Evolutionary conservation across 1,140 invertebrate species (phyloP).

Genomic region (Brachionus rubens): DNA sequence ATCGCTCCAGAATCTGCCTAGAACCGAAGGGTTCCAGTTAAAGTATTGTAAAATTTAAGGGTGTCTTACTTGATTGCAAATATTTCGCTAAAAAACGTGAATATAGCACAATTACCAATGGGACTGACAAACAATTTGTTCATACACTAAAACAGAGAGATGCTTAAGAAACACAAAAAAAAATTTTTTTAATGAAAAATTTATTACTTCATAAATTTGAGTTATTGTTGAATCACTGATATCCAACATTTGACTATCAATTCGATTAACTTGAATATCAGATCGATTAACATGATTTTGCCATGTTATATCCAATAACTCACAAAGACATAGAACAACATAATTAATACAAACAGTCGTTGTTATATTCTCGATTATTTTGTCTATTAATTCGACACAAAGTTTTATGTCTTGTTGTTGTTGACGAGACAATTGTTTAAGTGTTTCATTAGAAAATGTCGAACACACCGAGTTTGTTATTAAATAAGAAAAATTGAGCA

Average conservation of each 20-base stretch:
- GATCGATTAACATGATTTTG: neutral
- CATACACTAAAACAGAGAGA: constrained; percentile 14
- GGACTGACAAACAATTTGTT: constrained; percentile 28
- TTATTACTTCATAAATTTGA: constrained; percentile 23
- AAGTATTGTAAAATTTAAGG: neutral
- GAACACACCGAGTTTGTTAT: neutral
- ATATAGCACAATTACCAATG: constrained; percentile 25
- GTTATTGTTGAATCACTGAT: neutral
- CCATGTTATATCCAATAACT: constrained; percentile 24
- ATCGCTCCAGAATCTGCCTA: too few relatives aligned
- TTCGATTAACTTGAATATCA: neutral
- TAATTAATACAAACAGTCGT: constrained; percentile 33
- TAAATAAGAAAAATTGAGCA: constrained; percentile 25
- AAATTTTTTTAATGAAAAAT: neutral
- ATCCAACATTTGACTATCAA: neutral
- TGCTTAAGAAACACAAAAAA: neutral
- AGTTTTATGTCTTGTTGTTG: constrained; percentile 14
- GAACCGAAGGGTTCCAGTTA: too few relatives aligned
- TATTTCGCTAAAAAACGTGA: constrained; percentile 42
- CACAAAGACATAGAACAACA: constrained; percentile 38
- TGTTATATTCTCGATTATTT: constrained; percentile 21
- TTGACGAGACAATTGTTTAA: neutral
- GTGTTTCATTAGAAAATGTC: neutral
- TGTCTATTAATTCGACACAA: constrained; percentile 13
- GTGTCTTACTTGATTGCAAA: constrained; percentile 14